Evolutionary conservation across 2,113 vertebrate species (phyloP).

Genomic region (Protomyctophum bolini): DNA sequence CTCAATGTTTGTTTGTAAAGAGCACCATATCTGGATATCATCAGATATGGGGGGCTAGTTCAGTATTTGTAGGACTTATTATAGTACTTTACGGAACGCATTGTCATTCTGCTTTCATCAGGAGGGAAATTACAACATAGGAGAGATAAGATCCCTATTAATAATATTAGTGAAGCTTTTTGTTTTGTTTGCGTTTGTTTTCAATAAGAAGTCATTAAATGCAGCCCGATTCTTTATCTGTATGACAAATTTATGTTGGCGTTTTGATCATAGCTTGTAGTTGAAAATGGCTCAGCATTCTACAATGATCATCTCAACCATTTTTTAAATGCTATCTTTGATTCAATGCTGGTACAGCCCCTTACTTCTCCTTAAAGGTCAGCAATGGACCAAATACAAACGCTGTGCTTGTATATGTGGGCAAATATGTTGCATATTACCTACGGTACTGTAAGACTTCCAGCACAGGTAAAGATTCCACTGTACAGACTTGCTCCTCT

Average conservation of each 20-base stretch:
- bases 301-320: slow-evolving; percentile 19
- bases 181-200: too few relatives aligned
- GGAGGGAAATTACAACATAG: too few relatives aligned
- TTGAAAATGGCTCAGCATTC: slow-evolving; percentile 16
- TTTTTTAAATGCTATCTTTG: slow-evolving; percentile 29
- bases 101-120: too few relatives aligned
- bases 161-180: too few relatives aligned
- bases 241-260: neutral
- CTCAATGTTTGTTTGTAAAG: slow-evolving; percentile 24
- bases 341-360: slow-evolving; percentile 23
- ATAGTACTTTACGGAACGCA: slow-evolving; percentile 30
- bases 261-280: slow-evolving; percentile 4
- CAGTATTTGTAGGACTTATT: slow-evolving; percentile 16
- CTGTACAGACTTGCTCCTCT: slow-evolving; percentile 20
- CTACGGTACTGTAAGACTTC: slow-evolving; percentile 17
- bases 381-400: slow-evolving; percentile 39
- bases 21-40: slow-evolving; percentile 26
- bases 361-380: slow-evolving; percentile 23
- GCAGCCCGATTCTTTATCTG: neutral
- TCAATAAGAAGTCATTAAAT: neutral
- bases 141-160: too few relatives aligned
- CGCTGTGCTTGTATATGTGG: slow-evolving; percentile 19
- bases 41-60: slow-evolving; percentile 46
- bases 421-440: slow-evolving; percentile 28
- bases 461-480: slow-evolving; percentile 17